Evolutionary conservation across 1,140 invertebrate species (phyloP), one percentile per base, ranked within the genome.

Genomic region (Bombus turneri): DNA sequence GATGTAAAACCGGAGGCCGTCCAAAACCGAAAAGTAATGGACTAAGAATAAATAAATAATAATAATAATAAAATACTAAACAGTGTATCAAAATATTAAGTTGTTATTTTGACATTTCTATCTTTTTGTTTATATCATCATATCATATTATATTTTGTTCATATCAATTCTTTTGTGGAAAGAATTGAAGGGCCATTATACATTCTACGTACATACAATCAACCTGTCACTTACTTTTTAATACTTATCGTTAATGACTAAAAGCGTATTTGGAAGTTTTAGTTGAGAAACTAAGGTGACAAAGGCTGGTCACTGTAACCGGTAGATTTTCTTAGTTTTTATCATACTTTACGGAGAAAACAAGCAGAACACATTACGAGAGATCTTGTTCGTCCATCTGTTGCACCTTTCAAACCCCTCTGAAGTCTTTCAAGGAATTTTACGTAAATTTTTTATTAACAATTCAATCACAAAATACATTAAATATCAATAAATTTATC

Each of bases 321-420:
- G 43, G 25, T 31, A 72, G 62, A 69, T 74, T 72, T 76, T n/a
- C 39, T 68, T 57, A 74, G 71, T 86, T 89, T 88, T 86, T 83
- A 34, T 62, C 15, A 18, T 47, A 64, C 69, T 82, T 84, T 31
- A 39, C 6, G 37, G 62, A 64, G 47, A 73, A 90, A 90, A 88
- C 73, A 88, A 86, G 73, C 74, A 66, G 77, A 84, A 88, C 62
- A 62, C 53, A 88, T 88, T 83, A 88, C 66, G 76, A 28, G 53
- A 69, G 80, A 86, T 77, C 88, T 18, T 86, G 85, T 88, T 78
- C 87, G 81, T 84, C 81, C 88, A 88, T 90, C 87, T 88, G 84
- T 77, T 81, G 64, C 85, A 68, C 81, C 87, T 88, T 81, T 81
- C 72, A 64, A 74, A 41, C 53, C 34, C 10, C 1, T 59, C 59